Percentiles rank a stretch among this genome's conserved stretches.
phyloP scores from a whole-genome alignment of 2,888 invertebrate genomes.

The Spilosoma lubricipeda region DNA sequence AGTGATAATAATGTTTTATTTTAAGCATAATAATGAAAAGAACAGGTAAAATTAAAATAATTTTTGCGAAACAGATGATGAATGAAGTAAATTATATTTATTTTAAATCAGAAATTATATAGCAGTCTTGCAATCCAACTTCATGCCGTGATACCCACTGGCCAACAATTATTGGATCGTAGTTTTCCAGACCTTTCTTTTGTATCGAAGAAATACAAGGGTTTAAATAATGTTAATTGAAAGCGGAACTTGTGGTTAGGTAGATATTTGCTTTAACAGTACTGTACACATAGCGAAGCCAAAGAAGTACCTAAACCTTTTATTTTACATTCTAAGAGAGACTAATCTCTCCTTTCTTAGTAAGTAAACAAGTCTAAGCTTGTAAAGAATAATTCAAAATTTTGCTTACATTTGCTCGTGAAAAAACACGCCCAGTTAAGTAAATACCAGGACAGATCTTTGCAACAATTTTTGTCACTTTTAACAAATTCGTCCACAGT shows the following conservation, averaged over 20 bases:
- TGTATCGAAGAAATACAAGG: not conserved
- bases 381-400: not conserved
- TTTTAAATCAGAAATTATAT: too few species aligned
- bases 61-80: not conserved
- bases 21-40: not conserved
- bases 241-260: too few species aligned
- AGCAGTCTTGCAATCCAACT: too few species aligned
- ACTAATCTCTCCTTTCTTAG: not conserved
- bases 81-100: not conserved
- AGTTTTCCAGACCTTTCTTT: not conserved
- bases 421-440: not conserved
- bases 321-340: not conserved
- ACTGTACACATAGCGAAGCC: not conserved
- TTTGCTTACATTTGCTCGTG: not conserved
- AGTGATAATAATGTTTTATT: not conserved
- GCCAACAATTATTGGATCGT: not conserved
- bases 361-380: not conserved
- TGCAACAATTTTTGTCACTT: not conserved
- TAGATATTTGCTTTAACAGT: not conserved
- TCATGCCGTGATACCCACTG: too few species aligned
- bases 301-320: not conserved
- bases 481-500: not conserved
- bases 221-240: too few species aligned
- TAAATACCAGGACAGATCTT: not conserved
- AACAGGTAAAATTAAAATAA: not conserved